Evolutionary conservation across 2,888 invertebrate genomes (phyloP).

Genomic region (Chaetogeoica ovagalla): DNA sequence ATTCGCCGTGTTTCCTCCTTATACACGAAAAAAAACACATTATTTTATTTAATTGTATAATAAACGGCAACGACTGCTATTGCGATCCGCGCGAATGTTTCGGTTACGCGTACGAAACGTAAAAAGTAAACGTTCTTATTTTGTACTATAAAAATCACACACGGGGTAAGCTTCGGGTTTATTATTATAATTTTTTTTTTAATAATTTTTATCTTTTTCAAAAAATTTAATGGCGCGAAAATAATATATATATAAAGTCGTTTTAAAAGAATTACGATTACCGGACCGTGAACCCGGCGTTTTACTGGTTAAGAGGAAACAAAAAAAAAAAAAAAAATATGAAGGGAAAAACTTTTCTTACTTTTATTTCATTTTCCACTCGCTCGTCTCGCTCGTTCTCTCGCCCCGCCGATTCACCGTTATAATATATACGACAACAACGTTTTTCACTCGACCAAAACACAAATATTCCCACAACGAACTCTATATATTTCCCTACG

Average conservation of each 20-base stretch:
- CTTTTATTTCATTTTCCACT: constrained; percentile 33
- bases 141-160: constrained; percentile 10
- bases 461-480: neutral
- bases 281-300: constrained; percentile 44
- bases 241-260: constrained; percentile 18
- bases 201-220: constrained; percentile 29
- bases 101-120: no score
- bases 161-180: neutral
- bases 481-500: neutral
- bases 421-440: constrained; percentile 29
- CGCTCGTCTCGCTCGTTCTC: neutral
- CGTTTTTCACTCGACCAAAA: constrained; percentile 7
- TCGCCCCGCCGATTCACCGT: neutral
- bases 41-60: neutral
- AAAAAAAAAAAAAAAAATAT: neutral
- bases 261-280: constrained; percentile 45
- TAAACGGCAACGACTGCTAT: neutral
- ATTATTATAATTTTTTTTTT: constrained; percentile 4
- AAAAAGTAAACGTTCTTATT: neutral
- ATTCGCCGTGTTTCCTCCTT: neutral
- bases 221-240: constrained; percentile 48
- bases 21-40: neutral
- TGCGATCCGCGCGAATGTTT: neutral
- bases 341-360: constrained; percentile 11
- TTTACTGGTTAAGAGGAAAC: constrained; percentile 11